These are phyloP conservation scores for Drosophila anomelani DNA, from an alignment of 2,888 invertebrate species.

Conservation along the genomic window DNA sequence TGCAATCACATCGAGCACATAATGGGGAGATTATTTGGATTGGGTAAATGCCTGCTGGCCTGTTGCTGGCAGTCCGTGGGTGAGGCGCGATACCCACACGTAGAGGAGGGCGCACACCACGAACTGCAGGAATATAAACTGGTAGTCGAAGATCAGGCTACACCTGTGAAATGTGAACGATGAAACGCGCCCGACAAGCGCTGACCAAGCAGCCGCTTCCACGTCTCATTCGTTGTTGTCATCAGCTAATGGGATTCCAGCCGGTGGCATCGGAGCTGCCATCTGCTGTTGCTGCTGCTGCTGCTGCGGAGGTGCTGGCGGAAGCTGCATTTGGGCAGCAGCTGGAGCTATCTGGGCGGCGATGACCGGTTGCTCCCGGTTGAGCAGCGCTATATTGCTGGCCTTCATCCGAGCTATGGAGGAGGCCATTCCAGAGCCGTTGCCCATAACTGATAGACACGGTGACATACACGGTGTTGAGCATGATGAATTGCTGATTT, in stretches of 20 bases:
- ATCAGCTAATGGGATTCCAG: constrained; percentile 46
- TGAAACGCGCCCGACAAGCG: constrained; percentile 81
- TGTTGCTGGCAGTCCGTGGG: constrained; percentile 52
- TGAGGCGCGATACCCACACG: constrained; percentile 62
- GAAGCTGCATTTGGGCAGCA: constrained; percentile 38
- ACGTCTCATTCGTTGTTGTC: constrained; percentile 81
- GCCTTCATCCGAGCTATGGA: constrained; percentile 86
- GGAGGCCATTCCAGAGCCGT: constrained; percentile 75
- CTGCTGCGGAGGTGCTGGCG: constrained; percentile 14
- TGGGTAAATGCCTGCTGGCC: constrained; percentile 72
- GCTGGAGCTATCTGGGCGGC: constrained; percentile 31
- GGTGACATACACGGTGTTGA: constrained; percentile 91
- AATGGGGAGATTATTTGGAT: constrained; percentile 67
- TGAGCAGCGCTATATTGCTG: constrained; percentile 88
- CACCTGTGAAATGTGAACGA: constrained; percentile 69
- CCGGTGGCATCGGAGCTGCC: constrained; percentile 14
- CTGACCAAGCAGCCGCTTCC: constrained; percentile 75
- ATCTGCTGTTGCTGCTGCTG: constrained; percentile 24
- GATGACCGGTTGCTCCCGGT: constrained; percentile 77
- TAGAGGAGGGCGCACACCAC: constrained; percentile 68
- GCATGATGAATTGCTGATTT: constrained; percentile 92
- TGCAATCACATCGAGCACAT: constrained; percentile 70
- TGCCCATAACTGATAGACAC: constrained; percentile 86
- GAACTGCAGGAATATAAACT: constrained; percentile 74
- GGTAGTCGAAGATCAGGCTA: constrained; percentile 70